These are phyloP conservation scores for Halichondria panicea DNA, from an alignment of 37 sponge, comb jelly and placozoan genomes.

Conservation along the genomic window DNA sequence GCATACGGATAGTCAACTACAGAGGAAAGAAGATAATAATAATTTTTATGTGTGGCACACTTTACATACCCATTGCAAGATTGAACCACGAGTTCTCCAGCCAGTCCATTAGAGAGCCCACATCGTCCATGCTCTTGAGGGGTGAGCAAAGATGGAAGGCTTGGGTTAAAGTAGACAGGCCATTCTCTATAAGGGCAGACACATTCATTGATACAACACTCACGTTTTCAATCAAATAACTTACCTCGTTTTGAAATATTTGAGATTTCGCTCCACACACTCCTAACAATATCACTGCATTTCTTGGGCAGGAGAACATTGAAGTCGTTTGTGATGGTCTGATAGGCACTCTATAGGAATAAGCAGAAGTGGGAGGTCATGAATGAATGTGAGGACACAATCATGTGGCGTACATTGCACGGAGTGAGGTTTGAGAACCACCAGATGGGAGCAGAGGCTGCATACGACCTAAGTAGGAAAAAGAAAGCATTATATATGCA, in stretches of 20 bases:
- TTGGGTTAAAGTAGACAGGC: slow-evolving; percentile 33
- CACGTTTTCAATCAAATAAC: neutral
- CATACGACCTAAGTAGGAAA: slow-evolving; percentile 43
- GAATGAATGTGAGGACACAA: too few species aligned
- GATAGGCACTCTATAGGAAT: neutral
- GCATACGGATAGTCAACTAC: slow-evolving; percentile 95
- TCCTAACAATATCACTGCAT: slow-evolving; percentile 46
- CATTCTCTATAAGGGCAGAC: neutral
- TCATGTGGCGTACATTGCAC: slow-evolving; percentile 66
- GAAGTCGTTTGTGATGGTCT: neutral
- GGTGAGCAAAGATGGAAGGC: slow-evolving; percentile 60
- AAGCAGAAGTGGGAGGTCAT: neutral
- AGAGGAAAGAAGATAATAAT: slow-evolving; percentile 1
- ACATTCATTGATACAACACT: too few species aligned
- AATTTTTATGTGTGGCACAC: neutral
- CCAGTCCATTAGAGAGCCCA: slow-evolving; percentile 32
- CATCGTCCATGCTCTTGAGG: slow-evolving; percentile 6
- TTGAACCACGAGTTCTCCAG: slow-evolving; percentile 59
- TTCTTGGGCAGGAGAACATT: neutral
- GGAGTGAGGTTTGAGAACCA: slow-evolving; percentile 53
- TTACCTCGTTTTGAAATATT: slow-evolving; percentile 9
- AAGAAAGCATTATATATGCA: too few species aligned
- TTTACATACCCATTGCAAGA: slow-evolving; percentile 61
- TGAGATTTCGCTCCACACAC: slow-evolving; percentile 48
- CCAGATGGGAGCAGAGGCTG: slow-evolving; percentile 96